These are phyloP conservation scores for Plotosus lineatus DNA, from an alignment of 2,113 vertebrate genomes.

Conservation along the genomic window DNA sequence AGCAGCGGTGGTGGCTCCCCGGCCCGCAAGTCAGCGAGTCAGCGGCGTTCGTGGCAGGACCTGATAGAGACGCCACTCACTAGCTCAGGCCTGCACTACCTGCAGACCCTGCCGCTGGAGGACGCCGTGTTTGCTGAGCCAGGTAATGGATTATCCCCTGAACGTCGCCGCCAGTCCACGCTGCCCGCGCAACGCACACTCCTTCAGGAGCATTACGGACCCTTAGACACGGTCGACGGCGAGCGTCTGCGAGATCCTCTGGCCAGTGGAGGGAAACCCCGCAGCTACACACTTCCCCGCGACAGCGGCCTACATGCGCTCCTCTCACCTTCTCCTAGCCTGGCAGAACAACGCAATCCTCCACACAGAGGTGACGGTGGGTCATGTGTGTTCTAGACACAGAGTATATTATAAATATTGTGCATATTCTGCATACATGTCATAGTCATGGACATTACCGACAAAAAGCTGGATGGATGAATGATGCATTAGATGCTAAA, in stretches of 20 bases:
- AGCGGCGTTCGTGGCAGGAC: slow-evolving; percentile 98
- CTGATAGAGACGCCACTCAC: slow-evolving; percentile 96
- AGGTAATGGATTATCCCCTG: slow-evolving; percentile 72
- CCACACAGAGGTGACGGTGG: slow-evolving; percentile 66
- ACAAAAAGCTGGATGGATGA: neutral
- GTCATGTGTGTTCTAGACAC: neutral
- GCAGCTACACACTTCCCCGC: slow-evolving; percentile 94
- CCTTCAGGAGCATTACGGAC: slow-evolving; percentile 91
- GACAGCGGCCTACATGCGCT: slow-evolving; percentile 91
- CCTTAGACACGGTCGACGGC: slow-evolving; percentile 83
- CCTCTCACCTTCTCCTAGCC: slow-evolving; percentile 77
- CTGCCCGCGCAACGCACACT: slow-evolving; percentile 92
- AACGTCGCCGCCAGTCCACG: slow-evolving; percentile 86
- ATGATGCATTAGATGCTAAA: neutral
- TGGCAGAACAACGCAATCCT: slow-evolving; percentile 74
- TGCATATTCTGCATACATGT: neutral
- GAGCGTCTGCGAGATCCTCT: slow-evolving; percentile 73
- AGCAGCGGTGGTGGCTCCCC: slow-evolving; percentile 85
- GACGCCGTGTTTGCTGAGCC: slow-evolving; percentile 93
- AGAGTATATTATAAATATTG: neutral
- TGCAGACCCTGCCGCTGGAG: slow-evolving; percentile 92
- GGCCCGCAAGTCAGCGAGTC: slow-evolving; percentile 88
- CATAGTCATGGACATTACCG: too few relatives aligned
- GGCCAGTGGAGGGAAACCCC: slow-evolving; percentile 84
- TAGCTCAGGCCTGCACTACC: slow-evolving; percentile 92